phyloP scores from a whole-genome alignment of 2,113 vertebrate species.

The Grallaria varia region DNA sequence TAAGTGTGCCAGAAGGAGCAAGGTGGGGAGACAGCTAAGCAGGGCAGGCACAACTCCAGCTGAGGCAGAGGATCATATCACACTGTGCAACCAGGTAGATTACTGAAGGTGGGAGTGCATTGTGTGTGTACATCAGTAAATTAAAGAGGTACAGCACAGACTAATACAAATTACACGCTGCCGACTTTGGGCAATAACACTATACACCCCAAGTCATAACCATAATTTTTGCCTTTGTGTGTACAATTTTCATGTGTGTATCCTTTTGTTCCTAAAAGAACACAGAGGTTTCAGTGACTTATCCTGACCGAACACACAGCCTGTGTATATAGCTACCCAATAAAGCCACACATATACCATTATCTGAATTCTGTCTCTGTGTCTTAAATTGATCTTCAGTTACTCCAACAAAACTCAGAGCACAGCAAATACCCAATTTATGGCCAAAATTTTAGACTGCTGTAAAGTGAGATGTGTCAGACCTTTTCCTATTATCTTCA shows the following conservation, averaged over 20 bases:
- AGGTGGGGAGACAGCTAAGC: fast-evolving
- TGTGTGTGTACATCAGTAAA: fast-evolving
- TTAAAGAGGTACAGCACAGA: background rate
- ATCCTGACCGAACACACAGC: background rate
- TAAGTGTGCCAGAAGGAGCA: background rate
- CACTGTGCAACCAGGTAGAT: background rate
- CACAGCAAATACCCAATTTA: background rate
- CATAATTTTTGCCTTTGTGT: background rate
- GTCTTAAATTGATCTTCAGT: background rate
- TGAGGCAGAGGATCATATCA: background rate
- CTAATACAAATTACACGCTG: background rate
- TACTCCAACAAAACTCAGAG: background rate
- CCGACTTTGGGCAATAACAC: background rate
- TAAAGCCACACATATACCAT: background rate
- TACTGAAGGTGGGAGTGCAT: background rate
- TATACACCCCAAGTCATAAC: background rate
- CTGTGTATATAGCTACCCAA: background rate
- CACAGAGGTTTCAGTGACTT: fast-evolving
- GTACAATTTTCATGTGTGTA: fast-evolving
- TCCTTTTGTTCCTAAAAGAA: background rate
- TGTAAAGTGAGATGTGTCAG: background rate
- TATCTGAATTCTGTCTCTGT: background rate
- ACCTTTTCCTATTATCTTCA: background rate
- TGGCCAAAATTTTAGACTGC: background rate
- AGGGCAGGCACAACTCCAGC: background rate